phyloP scores from a whole-genome alignment of 2,113 vertebrate genomes.

The Python bivittatus region DNA sequence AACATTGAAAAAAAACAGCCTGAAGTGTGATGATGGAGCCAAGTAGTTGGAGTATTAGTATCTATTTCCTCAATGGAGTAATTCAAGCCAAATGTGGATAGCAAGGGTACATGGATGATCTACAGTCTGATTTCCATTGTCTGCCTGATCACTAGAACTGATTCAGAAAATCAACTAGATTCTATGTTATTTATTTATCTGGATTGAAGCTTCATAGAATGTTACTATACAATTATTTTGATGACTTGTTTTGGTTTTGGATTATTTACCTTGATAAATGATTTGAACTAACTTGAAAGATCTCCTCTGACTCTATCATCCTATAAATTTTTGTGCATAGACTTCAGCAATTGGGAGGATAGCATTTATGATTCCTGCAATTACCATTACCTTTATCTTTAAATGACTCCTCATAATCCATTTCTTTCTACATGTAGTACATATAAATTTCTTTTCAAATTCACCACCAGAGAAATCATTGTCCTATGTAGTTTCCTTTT shows the following conservation, averaged over 20 bases:
- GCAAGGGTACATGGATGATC: neutral
- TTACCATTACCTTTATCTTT: neutral
- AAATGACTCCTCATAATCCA: neutral
- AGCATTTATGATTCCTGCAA: neutral
- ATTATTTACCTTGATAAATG: neutral
- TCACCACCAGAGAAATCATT: neutral
- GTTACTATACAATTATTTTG: neutral
- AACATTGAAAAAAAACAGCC: neutral
- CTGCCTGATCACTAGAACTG: neutral
- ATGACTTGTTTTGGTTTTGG: neutral
- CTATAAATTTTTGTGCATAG: neutral
- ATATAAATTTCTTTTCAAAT: neutral
- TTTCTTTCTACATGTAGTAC: neutral
- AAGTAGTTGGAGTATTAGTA: neutral
- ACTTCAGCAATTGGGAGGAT: neutral
- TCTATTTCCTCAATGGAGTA: neutral
- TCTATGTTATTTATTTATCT: neutral
- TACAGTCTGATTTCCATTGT: neutral
- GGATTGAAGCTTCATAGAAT: neutral
- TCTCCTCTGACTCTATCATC: neutral
- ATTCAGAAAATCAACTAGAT: neutral
- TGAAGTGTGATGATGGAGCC: neutral
- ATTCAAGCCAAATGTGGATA: neutral
- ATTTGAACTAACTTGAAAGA: neutral
- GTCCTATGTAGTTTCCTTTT: neutral